Evolutionary conservation across 2,888 invertebrate species (phyloP), one percentile per base, ranked within the genome.

Genomic region (Spilosoma lubricipeda): DNA sequence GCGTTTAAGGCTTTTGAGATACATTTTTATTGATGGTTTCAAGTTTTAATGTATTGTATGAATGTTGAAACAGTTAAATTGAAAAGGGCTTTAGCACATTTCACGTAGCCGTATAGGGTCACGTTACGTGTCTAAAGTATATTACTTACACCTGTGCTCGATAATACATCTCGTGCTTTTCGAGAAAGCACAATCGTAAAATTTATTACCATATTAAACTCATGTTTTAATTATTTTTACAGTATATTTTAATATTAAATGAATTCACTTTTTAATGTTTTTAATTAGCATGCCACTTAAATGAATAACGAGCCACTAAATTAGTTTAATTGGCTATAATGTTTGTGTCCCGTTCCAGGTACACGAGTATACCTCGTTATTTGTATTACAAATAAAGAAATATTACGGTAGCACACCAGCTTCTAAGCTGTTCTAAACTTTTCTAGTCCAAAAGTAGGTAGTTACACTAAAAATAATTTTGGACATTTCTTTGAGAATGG

Each of bases 271-370:
- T 59, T 70, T 70, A 70, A 42, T 56, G n/a, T 70, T 63, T 70
- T 70, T 63, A 59, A 70, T 70, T 70, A 70, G 27, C 70, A 63
- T 20, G 70, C 59, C 70, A 70, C 70, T 70, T 70, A 70, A 70
- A 63, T 70, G 42, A 63, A 63, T 42, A 70, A 70, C 59, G 70
- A 63, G 42, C 18, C 70, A 30, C 59, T 63, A 39, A 70, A 70
- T 63, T 70, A 70, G 30, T 56, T 70, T 70, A 59, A 70, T 70
- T 70, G 59, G n/a, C 30, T 20, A 39, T 33, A 36, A 15, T 36
- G n/a, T 48, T 30, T 52, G 13, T 52, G 68, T 33, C n/a, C 33
- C 67, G 45, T 45, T 42, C 67, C 27, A 39, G 66, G 42, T 42
- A 66, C 42, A 42, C 7, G 42, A 20, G 66, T 39, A 56, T 56